phyloP scores from a whole-genome alignment of 92 coral and sea anemone genomes.

The Scolanthus callimorphus region DNA sequence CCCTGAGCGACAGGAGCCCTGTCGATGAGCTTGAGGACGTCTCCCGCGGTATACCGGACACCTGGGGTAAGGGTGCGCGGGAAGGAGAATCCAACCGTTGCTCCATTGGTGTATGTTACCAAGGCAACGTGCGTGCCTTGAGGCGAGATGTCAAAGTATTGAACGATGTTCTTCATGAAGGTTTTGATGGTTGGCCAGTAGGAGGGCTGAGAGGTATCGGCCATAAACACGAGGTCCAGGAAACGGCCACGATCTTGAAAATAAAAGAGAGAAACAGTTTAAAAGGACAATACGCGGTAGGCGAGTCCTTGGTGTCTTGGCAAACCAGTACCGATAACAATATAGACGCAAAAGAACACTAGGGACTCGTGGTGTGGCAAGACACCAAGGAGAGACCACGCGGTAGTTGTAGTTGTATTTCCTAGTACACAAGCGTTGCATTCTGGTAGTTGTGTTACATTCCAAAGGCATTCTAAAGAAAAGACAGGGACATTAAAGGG shows the following conservation, averaged over 20 bases:
- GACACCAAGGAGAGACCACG: too few relatives aligned
- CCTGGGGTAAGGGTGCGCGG: slow-evolving; percentile 14
- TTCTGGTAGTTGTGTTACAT: too few relatives aligned
- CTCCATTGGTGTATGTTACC: slow-evolving; percentile 13
- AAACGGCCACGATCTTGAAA: slow-evolving; percentile 20
- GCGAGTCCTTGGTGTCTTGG: too few relatives aligned
- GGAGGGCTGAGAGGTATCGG: slow-evolving; percentile 18
- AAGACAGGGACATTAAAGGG: too few relatives aligned
- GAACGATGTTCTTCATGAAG: slow-evolving; percentile 21
- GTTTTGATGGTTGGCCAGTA: slow-evolving; percentile 26
- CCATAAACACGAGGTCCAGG: slow-evolving; percentile 23
- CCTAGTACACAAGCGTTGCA: too few relatives aligned
- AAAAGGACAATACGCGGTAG: too few relatives aligned
- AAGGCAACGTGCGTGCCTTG: slow-evolving; percentile 26
- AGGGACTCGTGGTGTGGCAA: too few relatives aligned
- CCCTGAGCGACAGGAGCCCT: slow-evolving; percentile 15
- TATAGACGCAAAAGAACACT: too few relatives aligned
- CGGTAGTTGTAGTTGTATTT: too few relatives aligned
- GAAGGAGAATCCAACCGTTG: slow-evolving; percentile 13
- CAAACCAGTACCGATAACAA: too few relatives aligned
- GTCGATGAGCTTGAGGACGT: slow-evolving; percentile 17
- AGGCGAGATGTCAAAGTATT: slow-evolving; percentile 28
- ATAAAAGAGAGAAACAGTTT: neutral
- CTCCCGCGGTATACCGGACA: slow-evolving; percentile 6
- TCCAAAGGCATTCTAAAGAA: too few relatives aligned